A percentile compares a stretch with the other conserved stretches of the same genome.
These are phyloP conservation scores for Endotricha flammealis DNA, from an alignment of 2,888 invertebrate species.

Conservation along the genomic window DNA sequence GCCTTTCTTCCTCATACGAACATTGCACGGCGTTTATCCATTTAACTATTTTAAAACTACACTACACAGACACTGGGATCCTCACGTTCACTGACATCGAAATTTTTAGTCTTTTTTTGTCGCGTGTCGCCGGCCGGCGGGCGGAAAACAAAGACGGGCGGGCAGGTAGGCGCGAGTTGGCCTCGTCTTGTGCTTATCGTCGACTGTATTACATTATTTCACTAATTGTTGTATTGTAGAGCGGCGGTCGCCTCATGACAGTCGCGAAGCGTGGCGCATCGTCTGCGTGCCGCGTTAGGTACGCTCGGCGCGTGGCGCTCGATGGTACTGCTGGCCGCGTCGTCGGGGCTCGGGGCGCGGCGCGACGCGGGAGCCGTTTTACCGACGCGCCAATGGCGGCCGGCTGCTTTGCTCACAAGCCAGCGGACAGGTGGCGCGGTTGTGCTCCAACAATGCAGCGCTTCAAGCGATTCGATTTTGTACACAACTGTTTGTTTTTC, in stretches of 20 bases:
- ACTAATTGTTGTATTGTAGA: constrained; percentile 59
- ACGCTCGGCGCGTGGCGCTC: constrained; percentile 66
- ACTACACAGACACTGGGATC: constrained; percentile 70
- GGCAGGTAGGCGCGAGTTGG: constrained; percentile 78
- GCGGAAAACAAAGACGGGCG: constrained; percentile 46
- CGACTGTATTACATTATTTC: constrained; percentile 80
- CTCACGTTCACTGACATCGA: constrained; percentile 68
- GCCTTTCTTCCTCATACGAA: constrained; percentile 78
- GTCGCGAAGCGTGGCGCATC: constrained; percentile 61
- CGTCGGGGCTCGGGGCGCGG: constrained; percentile 22
- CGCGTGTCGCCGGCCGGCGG: constrained; percentile 85
- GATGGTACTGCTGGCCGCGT: constrained; percentile 63
- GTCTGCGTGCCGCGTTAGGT: constrained; percentile 39
- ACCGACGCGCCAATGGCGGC: constrained; percentile 29
- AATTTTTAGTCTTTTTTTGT: constrained; percentile 52
- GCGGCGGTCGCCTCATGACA: constrained; percentile 61
- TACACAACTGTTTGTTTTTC: too few relatives aligned
- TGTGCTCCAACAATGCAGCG: constrained; percentile 20
- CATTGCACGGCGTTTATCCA: constrained; percentile 77
- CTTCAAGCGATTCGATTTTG: constrained; percentile 17
- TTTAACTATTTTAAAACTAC: constrained; percentile 74
- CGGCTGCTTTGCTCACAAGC: constrained; percentile 37
- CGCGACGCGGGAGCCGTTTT: constrained; percentile 26
- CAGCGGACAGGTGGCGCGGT: constrained; percentile 60
- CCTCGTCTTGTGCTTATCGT: constrained; percentile 73